phyloP scores from a whole-genome alignment of 2,797 vertebrate species.

The Xenopus petersii region DNA sequence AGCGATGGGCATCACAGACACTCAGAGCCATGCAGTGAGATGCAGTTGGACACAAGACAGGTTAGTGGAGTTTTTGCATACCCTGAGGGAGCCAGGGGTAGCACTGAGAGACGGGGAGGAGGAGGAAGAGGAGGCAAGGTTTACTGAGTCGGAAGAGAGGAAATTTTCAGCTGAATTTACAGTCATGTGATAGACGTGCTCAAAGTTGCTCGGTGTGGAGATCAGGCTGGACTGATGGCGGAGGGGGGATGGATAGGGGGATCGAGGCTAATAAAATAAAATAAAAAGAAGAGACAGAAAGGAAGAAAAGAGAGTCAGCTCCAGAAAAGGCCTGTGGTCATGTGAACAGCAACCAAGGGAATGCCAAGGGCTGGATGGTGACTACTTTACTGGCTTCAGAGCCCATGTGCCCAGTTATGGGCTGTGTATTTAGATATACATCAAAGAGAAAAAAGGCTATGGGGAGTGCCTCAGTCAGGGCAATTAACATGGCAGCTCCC shows the following conservation, averaged over 20 bases:
- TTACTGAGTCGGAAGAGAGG: slow-evolving; percentile 76
- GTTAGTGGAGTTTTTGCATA: slow-evolving; percentile 69
- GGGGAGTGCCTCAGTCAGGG: no score
- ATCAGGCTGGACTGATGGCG: slow-evolving; percentile 71
- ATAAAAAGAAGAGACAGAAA: slow-evolving; percentile 50
- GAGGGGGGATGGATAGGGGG: slow-evolving; percentile 69
- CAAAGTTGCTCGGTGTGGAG: slow-evolving; percentile 83
- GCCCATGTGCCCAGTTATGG: no score
- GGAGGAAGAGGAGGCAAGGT: slow-evolving; percentile 67
- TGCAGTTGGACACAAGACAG: slow-evolving; percentile 12
- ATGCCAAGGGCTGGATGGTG: neutral
- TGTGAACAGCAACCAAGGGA: slow-evolving; percentile 8
- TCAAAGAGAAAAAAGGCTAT: no score
- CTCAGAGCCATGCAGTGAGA: slow-evolving; percentile 8
- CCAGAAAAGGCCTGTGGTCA: slow-evolving; percentile 40
- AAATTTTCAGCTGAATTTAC: slow-evolving; percentile 81
- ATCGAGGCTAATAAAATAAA: slow-evolving; percentile 67
- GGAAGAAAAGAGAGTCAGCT: slow-evolving; percentile 58
- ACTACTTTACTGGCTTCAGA: no score
- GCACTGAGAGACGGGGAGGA: slow-evolving; percentile 70
- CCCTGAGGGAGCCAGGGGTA: slow-evolving; percentile 74
- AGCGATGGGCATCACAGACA: slow-evolving; percentile 13
- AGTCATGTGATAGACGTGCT: slow-evolving; percentile 88
- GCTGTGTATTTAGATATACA: no score
- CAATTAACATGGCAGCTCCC: no score